Conservation (phyloP, 2,888 invertebrate genomes). For the Lottia gigantea region DNA sequence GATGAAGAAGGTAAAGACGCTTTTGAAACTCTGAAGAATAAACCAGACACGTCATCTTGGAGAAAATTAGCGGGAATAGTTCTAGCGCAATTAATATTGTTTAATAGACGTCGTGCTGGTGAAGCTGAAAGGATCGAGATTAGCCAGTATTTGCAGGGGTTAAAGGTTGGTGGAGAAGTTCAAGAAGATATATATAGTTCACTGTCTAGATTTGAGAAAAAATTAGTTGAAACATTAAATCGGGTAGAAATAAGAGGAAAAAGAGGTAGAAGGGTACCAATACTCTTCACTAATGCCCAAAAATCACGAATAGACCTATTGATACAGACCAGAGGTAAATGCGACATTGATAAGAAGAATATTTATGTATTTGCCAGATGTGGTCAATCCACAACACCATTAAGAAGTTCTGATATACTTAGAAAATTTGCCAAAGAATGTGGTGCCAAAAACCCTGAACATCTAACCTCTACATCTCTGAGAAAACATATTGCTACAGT, state of each 20-base stretch:
- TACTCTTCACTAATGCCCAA: background rate
- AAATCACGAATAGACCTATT: background rate
- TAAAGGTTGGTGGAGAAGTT: conserved; percentile 4
- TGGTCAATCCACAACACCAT: background rate
- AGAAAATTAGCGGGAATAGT: no score
- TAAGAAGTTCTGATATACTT: conserved; percentile 1
- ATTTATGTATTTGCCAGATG: background rate
- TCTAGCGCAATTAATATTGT: background rate
- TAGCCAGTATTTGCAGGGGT: background rate
- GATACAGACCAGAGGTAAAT: background rate
- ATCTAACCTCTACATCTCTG: background rate
- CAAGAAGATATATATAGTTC: conserved; percentile 10
- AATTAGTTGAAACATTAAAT: conserved; percentile 1
- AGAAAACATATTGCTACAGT: background rate
- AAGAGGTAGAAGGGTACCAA: background rate
- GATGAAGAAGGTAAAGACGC: background rate
- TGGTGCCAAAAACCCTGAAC: no score
- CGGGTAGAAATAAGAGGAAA: background rate
- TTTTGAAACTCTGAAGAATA: conserved; percentile 3
- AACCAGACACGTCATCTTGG: background rate
- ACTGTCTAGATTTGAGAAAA: background rate
- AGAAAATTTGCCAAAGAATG: background rate
- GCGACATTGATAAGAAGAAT: conserved; percentile 1
- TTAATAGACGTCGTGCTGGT: conserved; percentile 1
- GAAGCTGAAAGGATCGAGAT: background rate